Evolutionary conservation across 1,140 invertebrate genomes (phyloP).

Genomic region (Cryptotermes secundus): DNA sequence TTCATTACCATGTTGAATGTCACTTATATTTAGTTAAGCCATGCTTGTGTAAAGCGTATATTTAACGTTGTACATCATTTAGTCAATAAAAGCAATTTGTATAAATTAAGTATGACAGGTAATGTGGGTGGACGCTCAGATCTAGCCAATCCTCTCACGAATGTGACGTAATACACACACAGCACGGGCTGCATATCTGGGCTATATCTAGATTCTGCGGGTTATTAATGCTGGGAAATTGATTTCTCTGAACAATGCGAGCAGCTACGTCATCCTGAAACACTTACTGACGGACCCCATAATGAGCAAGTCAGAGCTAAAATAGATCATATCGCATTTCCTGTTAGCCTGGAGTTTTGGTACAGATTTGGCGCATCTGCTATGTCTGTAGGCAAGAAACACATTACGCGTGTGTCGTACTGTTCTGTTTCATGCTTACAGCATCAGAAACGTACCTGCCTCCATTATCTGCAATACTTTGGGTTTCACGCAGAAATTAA

Average conservation of each 20-base stretch:
- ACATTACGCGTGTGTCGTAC: too few species aligned
- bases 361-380: neutral
- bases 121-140: neutral
- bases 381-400: too few species aligned
- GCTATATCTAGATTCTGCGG: neutral
- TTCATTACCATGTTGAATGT: neutral
- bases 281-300: neutral
- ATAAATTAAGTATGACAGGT: neutral
- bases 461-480: too few species aligned
- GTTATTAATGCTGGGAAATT: slow-evolving; percentile 6
- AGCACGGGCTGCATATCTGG: neutral
- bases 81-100: slow-evolving; percentile 4
- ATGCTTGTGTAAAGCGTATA: neutral
- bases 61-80: neutral
- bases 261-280: neutral
- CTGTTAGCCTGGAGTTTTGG: neutral
- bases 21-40: neutral
- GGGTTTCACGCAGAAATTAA: too few species aligned
- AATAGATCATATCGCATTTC: neutral
- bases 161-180: neutral
- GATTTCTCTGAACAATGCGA: neutral
- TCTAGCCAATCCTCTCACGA: neutral
- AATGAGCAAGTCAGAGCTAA: neutral
- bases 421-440: too few species aligned
- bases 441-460: too few species aligned